Conservation (phyloP, 2,113 vertebrate species). For the Chlamydotis undulata region DNA sequence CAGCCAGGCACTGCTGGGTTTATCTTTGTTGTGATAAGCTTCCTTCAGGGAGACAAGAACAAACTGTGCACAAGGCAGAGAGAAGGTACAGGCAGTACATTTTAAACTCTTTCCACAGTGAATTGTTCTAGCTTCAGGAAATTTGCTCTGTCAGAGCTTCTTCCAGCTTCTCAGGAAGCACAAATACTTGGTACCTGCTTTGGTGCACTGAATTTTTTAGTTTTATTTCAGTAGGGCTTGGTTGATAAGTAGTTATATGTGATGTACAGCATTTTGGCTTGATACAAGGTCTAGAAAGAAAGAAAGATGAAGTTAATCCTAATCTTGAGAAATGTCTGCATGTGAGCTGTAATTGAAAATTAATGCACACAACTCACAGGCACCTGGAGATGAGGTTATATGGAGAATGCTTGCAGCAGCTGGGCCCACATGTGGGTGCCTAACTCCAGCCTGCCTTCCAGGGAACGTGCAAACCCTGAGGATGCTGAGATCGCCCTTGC, state of each 20-base stretch:
- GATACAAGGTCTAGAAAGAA: background rate
- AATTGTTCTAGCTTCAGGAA: background rate
- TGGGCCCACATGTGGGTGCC: background rate
- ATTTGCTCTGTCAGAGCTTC: background rate
- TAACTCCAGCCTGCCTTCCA: background rate
- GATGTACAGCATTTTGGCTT: background rate
- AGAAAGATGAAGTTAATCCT: background rate
- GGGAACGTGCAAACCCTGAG: background rate
- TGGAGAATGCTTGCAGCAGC: background rate
- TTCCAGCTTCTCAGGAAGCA: background rate
- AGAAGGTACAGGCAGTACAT: background rate
- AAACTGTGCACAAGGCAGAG: background rate
- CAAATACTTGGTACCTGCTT: background rate
- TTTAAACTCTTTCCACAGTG: background rate
- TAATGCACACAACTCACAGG: background rate
- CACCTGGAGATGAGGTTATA: background rate
- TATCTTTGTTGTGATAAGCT: conserved; percentile 30
- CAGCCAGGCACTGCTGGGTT: background rate
- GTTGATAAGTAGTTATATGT: background rate
- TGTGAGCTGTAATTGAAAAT: background rate
- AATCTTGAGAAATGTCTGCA: background rate
- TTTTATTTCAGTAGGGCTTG: background rate
- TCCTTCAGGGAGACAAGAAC: conserved; percentile 16
- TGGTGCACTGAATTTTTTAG: background rate
- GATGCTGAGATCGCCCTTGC: background rate